phyloP scores from a whole-genome alignment of 2,113 vertebrate genomes.

The Ursus arctos region DNA sequence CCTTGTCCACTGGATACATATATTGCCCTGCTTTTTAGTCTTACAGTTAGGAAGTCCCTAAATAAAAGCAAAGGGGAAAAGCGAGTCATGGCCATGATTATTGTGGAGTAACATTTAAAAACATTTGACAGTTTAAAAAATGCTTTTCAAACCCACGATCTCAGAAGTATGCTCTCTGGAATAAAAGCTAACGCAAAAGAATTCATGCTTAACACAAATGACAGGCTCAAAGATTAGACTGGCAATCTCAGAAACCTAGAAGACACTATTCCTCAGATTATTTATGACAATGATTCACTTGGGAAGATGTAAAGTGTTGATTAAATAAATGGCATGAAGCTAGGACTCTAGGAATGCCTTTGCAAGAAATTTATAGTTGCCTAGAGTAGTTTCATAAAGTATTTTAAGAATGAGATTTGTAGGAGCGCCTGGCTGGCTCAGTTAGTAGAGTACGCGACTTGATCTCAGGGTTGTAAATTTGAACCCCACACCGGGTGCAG shows the following conservation, averaged over 20 bases:
- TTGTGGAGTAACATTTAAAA: background rate
- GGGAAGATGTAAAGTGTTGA: background rate
- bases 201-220: slow-evolving; percentile 38
- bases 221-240: background rate
- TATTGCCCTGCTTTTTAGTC: background rate
- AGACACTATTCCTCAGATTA: background rate
- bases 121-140: slow-evolving; percentile 32
- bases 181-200: slow-evolving; percentile 27
- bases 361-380: background rate
- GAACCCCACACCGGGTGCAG: background rate
- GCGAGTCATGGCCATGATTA: background rate
- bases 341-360: background rate
- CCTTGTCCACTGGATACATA: background rate
- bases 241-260: background rate
- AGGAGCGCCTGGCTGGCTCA: background rate
- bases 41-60: background rate
- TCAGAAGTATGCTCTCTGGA: background rate
- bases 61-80: slow-evolving; percentile 9
- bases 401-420: background rate
- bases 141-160: background rate
- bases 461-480: background rate
- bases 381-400: background rate
- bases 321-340: slow-evolving; percentile 15
- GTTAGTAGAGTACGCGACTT: background rate
- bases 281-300: slow-evolving; percentile 5